Evolutionary conservation across 2,797 vertebrate species (phyloP).

Genomic region (Emydoidea blandingii): DNA sequence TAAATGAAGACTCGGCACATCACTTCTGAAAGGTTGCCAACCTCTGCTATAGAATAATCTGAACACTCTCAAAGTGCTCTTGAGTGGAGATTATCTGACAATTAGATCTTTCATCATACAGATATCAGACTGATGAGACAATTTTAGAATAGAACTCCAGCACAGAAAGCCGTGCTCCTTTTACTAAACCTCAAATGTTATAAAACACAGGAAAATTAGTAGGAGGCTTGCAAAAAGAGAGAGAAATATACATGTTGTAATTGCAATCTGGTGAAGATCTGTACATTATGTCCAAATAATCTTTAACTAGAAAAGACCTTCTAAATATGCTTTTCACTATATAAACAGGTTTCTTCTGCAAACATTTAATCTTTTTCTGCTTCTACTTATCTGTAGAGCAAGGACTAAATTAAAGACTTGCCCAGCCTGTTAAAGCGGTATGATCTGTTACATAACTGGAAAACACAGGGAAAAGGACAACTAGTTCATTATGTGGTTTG

Average conservation of each 20-base stretch:
- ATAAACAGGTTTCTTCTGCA: constrained; percentile 43
- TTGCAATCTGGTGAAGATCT: neutral
- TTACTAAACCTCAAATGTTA: neutral
- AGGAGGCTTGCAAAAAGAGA: neutral
- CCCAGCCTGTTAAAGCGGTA: constrained; percentile 31
- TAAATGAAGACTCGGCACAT: too few relatives aligned
- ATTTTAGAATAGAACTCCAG: constrained; percentile 9
- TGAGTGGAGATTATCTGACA: constrained; percentile 2
- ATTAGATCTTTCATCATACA: constrained; percentile 48
- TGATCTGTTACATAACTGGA: constrained; percentile 31
- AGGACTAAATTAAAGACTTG: neutral
- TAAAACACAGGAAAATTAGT: neutral
- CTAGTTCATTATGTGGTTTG: neutral
- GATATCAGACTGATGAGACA: neutral
- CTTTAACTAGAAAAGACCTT: constrained; percentile 10
- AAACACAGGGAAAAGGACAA: neutral
- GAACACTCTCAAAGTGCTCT: constrained; percentile 33
- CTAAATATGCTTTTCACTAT: constrained; percentile 17
- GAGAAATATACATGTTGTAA: neutral
- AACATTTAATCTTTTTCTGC: constrained; percentile 50
- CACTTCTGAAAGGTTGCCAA: too few relatives aligned
- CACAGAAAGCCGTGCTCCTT: neutral
- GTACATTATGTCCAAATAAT: neutral
- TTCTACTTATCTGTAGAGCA: constrained; percentile 56
- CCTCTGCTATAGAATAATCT: constrained; percentile 24